phyloP scores from a whole-genome alignment of 2,888 invertebrate species.

The Parnassius apollo region DNA sequence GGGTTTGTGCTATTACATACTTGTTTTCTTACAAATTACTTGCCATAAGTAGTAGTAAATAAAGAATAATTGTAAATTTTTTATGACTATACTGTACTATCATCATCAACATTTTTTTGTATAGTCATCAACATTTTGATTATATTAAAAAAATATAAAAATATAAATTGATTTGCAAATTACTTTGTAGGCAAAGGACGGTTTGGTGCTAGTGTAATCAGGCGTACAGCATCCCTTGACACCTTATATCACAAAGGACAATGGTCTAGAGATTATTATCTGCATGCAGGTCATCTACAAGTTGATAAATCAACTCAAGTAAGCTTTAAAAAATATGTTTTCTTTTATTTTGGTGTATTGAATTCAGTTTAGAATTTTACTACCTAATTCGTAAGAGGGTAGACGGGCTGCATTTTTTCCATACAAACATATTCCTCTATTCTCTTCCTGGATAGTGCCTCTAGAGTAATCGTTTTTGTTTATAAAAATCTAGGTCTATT shows the following conservation, averaged over 20 bases:
- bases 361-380: background rate
- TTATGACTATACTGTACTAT: too few relatives aligned
- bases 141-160: too few relatives aligned
- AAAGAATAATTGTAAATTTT: too few relatives aligned
- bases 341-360: constrained; percentile 2
- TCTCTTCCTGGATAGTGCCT: too few relatives aligned
- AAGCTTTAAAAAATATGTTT: constrained; percentile 35
- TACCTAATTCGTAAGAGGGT: background rate
- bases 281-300: constrained; percentile 84
- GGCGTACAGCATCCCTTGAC: constrained; percentile 89
- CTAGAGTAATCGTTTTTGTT: too few relatives aligned
- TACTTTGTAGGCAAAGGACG: constrained; percentile 71
- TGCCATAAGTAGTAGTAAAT: too few relatives aligned
- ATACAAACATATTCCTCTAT: too few relatives aligned
- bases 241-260: constrained; percentile 89
- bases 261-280: constrained; percentile 88
- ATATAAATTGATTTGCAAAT: background rate
- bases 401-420: too few relatives aligned
- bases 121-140: too few relatives aligned
- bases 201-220: constrained; percentile 83
- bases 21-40: too few relatives aligned
- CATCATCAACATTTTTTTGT: too few relatives aligned
- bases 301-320: constrained; percentile 91
- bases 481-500: too few relatives aligned
- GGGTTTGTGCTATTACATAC: constrained; percentile 65